Evolutionary conservation across 2,113 vertebrate species (phyloP).

Genomic region (Mustela nigripes): DNA sequence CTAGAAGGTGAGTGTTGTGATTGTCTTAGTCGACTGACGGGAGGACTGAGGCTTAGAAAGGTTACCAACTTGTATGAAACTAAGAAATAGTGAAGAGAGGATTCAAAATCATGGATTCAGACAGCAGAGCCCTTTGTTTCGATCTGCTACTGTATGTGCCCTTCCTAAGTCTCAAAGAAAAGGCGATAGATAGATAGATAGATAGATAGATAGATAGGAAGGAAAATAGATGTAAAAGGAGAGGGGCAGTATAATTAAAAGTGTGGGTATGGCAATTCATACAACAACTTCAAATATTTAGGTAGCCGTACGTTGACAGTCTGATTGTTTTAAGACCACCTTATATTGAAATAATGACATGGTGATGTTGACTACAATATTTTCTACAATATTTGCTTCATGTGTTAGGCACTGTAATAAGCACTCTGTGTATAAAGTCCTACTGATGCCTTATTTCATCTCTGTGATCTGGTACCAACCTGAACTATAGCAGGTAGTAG

Average conservation of each 20-base stretch:
- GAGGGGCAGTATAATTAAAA: not conserved
- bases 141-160: not conserved
- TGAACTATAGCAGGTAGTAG: not conserved
- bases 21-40: not conserved
- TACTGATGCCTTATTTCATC: not conserved
- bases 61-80: not conserved
- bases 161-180: not conserved
- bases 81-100: not conserved
- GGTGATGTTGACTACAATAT: not conserved
- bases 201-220: not conserved
- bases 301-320: not conserved
- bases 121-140: not conserved
- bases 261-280: not conserved
- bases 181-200: not conserved
- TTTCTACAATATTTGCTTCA: not conserved
- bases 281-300: constrained; percentile 24
- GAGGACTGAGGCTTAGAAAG: not conserved
- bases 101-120: not conserved
- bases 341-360: not conserved
- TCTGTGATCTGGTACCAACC: not conserved
- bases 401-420: not conserved
- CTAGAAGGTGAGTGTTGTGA: not conserved
- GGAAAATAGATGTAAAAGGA: not conserved
- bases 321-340: not conserved
- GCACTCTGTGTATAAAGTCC: not conserved